Evolutionary conservation across 2,888 invertebrate species (phyloP), one percentile per base, ranked within the genome.

Genomic region (Nephrotoma appendiculata): DNA sequence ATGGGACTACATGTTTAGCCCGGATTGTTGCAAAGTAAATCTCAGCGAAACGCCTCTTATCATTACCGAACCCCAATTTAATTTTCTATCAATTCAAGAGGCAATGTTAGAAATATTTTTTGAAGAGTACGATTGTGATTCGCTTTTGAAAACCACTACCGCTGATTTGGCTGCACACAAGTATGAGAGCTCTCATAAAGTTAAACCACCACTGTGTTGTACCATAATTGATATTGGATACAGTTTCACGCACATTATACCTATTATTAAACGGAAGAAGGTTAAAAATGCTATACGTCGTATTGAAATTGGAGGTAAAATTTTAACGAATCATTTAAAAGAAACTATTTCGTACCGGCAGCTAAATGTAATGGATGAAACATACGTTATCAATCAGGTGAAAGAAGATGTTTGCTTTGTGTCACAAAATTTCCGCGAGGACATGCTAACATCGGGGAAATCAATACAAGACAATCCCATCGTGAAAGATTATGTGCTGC

Each of bases 361-460:
- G 90, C 92, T 99, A 84, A 98, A 99, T 92, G 98, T 99, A 0
- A 98, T 99, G 98, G 99, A 99, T 90, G 99, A 99, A 91, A 98
- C 98, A 0, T 98, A 97, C 92, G 98, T 99, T 0, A 98, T 99
- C 85, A 99, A 99, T 92, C 99, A 99, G 92, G 96, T 96, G 0
- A 99, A 99, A 91, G 99, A 99, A 92, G 99, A 99, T 90, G 95
- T 96, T 0, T 99, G 99, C 90, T 99, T 95, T 92, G 98, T 99
- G 0, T 96, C 98, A 0, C 93, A 94, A 88, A 93, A 99, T 90
- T 98, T 98, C 89, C 94, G 94, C 89, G 92, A 92, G 31, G 98
- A 98, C 89, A 95, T 98, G 94, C 93, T 93, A 87, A 93, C 93
- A 85, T 94, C 96, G 19, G 93, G 92, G 88, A 91, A 91, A 87